Conservation (phyloP, 1,140 invertebrate genomes). For the Lordiphosa mommai region DNA sequence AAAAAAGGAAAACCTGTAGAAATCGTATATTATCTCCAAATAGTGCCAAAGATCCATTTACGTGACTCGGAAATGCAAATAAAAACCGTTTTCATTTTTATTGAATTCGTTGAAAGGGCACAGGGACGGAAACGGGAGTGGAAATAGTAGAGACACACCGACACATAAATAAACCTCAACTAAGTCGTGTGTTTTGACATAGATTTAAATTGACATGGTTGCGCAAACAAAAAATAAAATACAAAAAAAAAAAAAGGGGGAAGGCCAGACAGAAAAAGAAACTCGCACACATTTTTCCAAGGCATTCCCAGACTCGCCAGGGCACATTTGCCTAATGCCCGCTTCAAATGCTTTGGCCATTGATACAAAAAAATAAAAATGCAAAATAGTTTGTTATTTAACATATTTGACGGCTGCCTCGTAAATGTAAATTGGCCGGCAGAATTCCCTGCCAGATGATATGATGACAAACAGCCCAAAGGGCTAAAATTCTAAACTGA, state of each 20-base stretch:
- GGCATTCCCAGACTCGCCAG: slow-evolving; percentile 42
- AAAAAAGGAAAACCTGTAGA: slow-evolving; percentile 15
- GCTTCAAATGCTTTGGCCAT: slow-evolving; percentile 27
- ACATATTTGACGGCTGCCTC: slow-evolving; percentile 64
- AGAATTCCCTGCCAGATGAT: slow-evolving; percentile 31
- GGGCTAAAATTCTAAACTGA: slow-evolving; percentile 18
- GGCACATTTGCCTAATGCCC: slow-evolving; percentile 49
- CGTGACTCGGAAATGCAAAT: slow-evolving; percentile 62
- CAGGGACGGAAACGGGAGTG: background rate
- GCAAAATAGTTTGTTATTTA: slow-evolving; percentile 77
- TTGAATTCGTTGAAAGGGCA: slow-evolving; percentile 44
- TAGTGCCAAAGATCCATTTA: slow-evolving; percentile 70
- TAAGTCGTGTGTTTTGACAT: slow-evolving; percentile 76
- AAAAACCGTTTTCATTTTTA: slow-evolving; percentile 61
- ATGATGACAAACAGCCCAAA: slow-evolving; percentile 58
- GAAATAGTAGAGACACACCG: slow-evolving; percentile 26
- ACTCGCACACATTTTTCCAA: slow-evolving; percentile 36
- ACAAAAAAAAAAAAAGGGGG: slow-evolving; percentile 14
- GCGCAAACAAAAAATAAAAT: slow-evolving; percentile 55
- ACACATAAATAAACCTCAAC: slow-evolving; percentile 73
- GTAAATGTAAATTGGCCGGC: slow-evolving; percentile 63
- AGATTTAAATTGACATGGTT: slow-evolving; percentile 75
- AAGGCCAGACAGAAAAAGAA: slow-evolving; percentile 11
- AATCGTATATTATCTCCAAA: slow-evolving; percentile 56
- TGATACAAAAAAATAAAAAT: slow-evolving; percentile 66